Evolutionary conservation across 30 jellyfish, hydroid and myxozoan species (phyloP), one percentile per base, ranked within the genome.

Genomic region (Aurelia aurita): DNA sequence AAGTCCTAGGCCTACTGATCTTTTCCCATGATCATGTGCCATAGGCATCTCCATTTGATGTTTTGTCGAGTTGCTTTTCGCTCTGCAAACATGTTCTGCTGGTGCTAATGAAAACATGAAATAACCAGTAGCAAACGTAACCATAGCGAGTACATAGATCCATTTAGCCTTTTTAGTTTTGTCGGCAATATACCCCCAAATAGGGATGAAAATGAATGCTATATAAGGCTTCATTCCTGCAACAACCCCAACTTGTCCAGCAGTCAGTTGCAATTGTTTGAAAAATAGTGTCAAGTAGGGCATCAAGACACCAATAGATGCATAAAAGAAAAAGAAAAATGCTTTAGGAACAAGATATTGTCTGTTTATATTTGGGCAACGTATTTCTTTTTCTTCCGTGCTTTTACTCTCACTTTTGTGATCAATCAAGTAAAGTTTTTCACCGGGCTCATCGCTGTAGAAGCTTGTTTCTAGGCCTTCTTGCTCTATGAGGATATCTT

Each of bases 101-200:
- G 98, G 98, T 7, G 96, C 96, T 14, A 92, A 69, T 1, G 98
- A 92, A 46, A 86, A 92, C 69, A 95, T 75, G 58, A 92, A 87
- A 58, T 92, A 92, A n/a, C 98, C 98, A 9, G 96, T 85, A 12
- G 90, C 92, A 58, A 86, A 92, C 12, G 98, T 95, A 29, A 92
- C 35, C 88, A 92, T 74, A 3, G 98, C 92, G 58, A 92, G 66
- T 3, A 84, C 60, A 55, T 71, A 92, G 13, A 92, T 81, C 95
- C 91, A 82, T 44, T 92, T 92, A 32, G 97, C 90, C 60, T 66
- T 86, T 46, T 78, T 69, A 14, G 97, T 74, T 55, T 80, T 86
- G 58, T 92, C 98, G 3, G 96, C 98, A 28, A 92, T 76, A 53
- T 86, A 92, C 21, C 98, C 98, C 98, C 98, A 92, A n/a, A 92